Evolutionary conservation across 2,797 vertebrate species (phyloP).

Genomic region (Darevskia mixta): DNA sequence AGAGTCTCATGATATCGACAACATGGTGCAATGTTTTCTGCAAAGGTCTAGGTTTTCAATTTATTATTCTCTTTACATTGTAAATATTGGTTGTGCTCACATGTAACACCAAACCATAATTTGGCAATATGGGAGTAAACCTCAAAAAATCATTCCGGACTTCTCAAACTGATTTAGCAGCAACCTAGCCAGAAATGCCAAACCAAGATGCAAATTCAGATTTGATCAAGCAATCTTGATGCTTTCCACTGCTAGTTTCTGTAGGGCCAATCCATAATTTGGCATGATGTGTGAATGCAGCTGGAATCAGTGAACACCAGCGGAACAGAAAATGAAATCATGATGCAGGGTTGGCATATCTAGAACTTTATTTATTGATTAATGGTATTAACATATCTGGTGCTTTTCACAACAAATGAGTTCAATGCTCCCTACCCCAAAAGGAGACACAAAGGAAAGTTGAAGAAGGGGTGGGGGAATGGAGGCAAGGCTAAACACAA

Average conservation of each 20-base stretch:
- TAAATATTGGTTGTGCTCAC: neutral
- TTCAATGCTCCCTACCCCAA: neutral
- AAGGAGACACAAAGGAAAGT: neutral
- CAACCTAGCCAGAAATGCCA: neutral
- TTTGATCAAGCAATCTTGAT: neutral
- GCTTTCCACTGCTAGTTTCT: neutral
- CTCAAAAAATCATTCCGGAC: neutral
- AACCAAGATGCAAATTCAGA: neutral
- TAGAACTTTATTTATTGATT: neutral
- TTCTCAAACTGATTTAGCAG: neutral
- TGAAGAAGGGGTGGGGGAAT: neutral
- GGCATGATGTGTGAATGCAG: neutral
- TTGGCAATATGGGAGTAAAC: neutral
- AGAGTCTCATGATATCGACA: neutral
- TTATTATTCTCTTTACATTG: neutral
- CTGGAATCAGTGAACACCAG: neutral
- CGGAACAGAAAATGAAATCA: neutral
- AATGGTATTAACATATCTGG: neutral
- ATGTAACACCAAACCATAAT: neutral
- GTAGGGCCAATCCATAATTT: too few relatives aligned
- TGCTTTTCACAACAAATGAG: neutral
- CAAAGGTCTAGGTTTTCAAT: neutral
- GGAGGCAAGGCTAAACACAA: neutral
- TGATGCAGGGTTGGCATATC: neutral
- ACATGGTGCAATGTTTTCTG: neutral